These are phyloP conservation scores for Bilobella aurantiaca DNA, from an alignment of 1,140 invertebrate species.

Conservation along the genomic window DNA sequence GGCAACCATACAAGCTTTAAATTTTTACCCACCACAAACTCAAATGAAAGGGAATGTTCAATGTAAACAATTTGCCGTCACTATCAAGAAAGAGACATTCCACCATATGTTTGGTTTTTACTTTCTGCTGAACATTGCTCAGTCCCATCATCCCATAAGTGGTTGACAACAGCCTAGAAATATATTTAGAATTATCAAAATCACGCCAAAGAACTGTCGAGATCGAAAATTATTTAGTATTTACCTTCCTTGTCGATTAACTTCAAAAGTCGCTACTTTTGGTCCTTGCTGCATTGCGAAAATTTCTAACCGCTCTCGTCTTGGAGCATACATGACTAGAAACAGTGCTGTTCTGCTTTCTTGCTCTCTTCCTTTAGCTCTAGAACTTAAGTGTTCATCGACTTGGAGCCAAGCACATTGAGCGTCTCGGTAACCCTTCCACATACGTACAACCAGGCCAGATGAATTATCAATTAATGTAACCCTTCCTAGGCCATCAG, in stretches of 20 bases:
- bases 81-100: constrained; percentile 71
- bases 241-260: constrained; percentile 63
- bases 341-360: constrained; percentile 55
- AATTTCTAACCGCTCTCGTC: constrained; percentile 72
- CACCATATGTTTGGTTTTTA: constrained; percentile 48
- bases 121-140: constrained; percentile 42
- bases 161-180: constrained; percentile 57
- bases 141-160: constrained; percentile 66
- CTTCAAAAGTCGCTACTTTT: constrained; percentile 78
- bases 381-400: constrained; percentile 48
- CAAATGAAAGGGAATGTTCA: constrained; percentile 80
- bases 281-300: constrained; percentile 75
- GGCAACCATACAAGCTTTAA: too few species aligned
- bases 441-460: constrained; percentile 70
- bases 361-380: constrained; percentile 38
- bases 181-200: background rate
- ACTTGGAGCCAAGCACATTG: constrained; percentile 83
- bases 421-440: constrained; percentile 87
- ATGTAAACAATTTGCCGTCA: constrained; percentile 64
- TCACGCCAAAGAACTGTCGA: too few species aligned
- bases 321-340: constrained; percentile 73
- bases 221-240: too few species aligned
- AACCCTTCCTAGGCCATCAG: constrained; percentile 77
- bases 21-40: constrained; percentile 48
- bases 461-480: constrained; percentile 67